Base-by-base conservation (phyloP, 2,113 vertebrate species). In the Atherinomorus stipes region DNA sequence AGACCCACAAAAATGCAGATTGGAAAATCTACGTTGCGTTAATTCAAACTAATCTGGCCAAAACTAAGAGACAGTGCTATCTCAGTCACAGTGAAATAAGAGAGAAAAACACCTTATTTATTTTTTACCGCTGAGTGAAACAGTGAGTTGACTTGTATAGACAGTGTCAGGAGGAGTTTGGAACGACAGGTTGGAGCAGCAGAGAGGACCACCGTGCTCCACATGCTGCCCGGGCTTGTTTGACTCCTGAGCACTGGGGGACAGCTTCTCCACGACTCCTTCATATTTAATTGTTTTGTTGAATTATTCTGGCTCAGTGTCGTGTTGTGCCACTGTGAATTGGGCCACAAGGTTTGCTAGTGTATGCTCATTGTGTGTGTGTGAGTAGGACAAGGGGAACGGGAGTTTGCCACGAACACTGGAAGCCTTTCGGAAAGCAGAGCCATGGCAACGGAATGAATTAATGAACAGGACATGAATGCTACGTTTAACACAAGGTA, bases 231-330 rank as follows among this genome's bases (percentile, higher is more conserved):
- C 19, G 62, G 61, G 70, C 72, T 61, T 65, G 44, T 85, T 82
- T 70, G 26, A 70, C 75, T 81, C 66, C 80, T 54, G 54, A 63
- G 74, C 83, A 58, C 69, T 25, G 64, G 78, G 87, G 81, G 81
- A 80, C 73, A 44, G 70, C 62, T 49, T 71, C 56, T 11, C 85
- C 79, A n/a, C 58, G 0, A 64, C 89, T 91, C 72, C 69, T 93
- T 68, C 86, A 94, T 94, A 88, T 94, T 92, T 93, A 86, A 94
- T 92, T 54, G 71, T 87, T 69, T 53, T 51, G 77, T 87, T 93
- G 77, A 93, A 91, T 92, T 88, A 92, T 93, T 93, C 90, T 87
- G 87, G 80, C 87, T 64, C 67, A 23, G 71, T 80, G 85, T 65
- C 78, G 76, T 93, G 90, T 93, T 89, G 90, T 85, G 84, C 90